A percentile compares a stretch with the other conserved stretches of the same genome.
phyloP scores from a whole-genome alignment of 2,888 invertebrate species.

The Apamea crenata region DNA sequence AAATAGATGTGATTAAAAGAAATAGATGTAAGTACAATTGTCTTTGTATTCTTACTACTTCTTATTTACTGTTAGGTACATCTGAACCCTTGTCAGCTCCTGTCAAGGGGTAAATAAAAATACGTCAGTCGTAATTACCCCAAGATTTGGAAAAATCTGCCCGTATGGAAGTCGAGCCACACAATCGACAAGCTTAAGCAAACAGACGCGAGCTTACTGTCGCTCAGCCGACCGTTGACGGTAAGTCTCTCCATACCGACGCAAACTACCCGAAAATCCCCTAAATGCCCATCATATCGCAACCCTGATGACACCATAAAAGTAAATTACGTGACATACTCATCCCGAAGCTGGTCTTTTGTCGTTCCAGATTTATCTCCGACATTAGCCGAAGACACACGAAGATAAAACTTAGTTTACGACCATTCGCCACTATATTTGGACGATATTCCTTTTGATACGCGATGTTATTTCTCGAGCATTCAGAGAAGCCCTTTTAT shows the following conservation, averaged over 20 bases:
- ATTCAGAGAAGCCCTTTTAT: constrained; percentile 62
- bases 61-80: neutral
- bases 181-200: constrained; percentile 14
- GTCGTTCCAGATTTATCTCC: constrained; percentile 68
- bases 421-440: constrained; percentile 68
- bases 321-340: constrained; percentile 69
- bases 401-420: constrained; percentile 70
- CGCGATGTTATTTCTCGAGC: constrained; percentile 64
- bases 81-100: neutral
- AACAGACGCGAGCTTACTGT: constrained; percentile 40
- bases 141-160: neutral
- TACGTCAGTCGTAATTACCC: neutral
- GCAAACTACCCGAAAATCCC: constrained; percentile 61
- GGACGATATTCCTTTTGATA: constrained; percentile 67
- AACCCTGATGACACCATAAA: constrained; percentile 66
- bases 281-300: constrained; percentile 67
- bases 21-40: neutral
- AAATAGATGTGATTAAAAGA: no score
- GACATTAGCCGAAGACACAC: constrained; percentile 69
- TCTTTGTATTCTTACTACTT: neutral
- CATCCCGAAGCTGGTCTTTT: constrained; percentile 67
- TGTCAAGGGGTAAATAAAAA: neutral
- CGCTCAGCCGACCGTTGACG: constrained; percentile 36
- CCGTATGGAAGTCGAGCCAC: neutral
- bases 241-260: constrained; percentile 55